Evolutionary conservation across 2,797 vertebrate species (phyloP).

Genomic region (Heteromormyrus szaboi): DNA sequence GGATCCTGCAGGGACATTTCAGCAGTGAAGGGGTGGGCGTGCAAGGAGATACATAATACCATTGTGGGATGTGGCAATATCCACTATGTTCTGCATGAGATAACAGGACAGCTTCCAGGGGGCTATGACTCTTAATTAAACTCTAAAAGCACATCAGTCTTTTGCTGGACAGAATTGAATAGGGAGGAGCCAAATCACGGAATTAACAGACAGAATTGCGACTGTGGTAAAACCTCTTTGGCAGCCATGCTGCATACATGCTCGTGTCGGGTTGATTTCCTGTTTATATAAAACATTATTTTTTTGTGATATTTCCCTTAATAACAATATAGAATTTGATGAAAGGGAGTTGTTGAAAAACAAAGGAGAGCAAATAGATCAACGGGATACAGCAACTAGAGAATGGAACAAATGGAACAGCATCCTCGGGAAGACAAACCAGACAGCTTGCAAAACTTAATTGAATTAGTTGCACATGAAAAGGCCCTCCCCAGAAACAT

Average conservation of each 20-base stretch:
- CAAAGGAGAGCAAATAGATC: background rate
- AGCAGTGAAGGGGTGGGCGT: background rate
- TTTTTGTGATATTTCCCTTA: background rate
- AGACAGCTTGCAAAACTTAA: background rate
- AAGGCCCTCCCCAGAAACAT: background rate
- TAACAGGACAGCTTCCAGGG: background rate
- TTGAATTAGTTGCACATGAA: background rate
- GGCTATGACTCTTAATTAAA: background rate
- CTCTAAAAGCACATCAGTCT: constrained; percentile 9
- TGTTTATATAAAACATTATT: background rate
- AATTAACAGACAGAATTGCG: background rate
- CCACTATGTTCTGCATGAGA: background rate
- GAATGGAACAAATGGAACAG: background rate
- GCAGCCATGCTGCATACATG: background rate
- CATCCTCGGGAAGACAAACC: background rate
- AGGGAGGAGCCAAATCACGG: background rate
- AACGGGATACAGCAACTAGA: background rate
- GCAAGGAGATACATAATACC: background rate
- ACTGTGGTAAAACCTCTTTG: background rate
- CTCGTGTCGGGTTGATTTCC: background rate
- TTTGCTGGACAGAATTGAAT: background rate
- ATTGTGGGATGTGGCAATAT: background rate
- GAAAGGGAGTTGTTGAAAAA: background rate
- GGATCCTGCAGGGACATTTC: background rate
- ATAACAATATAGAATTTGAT: background rate